Conservation (phyloP, 2,888 invertebrate genomes). For the Diploptera punctata region DNA sequence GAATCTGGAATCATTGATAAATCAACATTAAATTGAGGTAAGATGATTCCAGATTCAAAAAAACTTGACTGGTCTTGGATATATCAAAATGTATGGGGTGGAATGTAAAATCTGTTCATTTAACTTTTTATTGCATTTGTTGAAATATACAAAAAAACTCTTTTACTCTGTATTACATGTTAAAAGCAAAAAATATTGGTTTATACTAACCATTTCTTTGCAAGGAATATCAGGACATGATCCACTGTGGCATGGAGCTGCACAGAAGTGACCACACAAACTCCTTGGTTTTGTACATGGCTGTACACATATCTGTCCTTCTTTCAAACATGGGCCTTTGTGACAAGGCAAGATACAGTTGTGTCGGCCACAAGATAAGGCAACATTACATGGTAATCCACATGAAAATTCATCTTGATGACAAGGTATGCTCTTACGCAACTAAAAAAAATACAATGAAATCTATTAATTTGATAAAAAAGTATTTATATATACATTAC, state of each 20-base stretch:
- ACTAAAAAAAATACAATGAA: constrained; percentile 57
- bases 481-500: too few relatives aligned
- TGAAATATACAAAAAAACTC: too few relatives aligned
- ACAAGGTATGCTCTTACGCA: constrained; percentile 88
- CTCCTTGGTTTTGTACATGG: constrained; percentile 73
- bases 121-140: too few relatives aligned
- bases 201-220: constrained; percentile 72
- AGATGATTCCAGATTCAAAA: too few relatives aligned
- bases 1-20: too few relatives aligned
- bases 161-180: too few relatives aligned
- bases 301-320: constrained; percentile 76
- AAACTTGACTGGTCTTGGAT: too few relatives aligned
- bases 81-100: too few relatives aligned
- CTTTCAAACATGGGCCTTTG: constrained; percentile 70
- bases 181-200: too few relatives aligned
- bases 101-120: too few relatives aligned
- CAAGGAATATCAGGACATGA: constrained; percentile 74
- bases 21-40: too few relatives aligned
- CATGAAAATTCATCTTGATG: constrained; percentile 88
- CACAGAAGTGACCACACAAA: constrained; percentile 87
- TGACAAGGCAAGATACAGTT: constrained; percentile 85
- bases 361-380: constrained; percentile 83
- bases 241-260: constrained; percentile 79
- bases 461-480: too few relatives aligned
- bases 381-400: constrained; percentile 84